These are phyloP conservation scores for Chamaea fasciata DNA, from an alignment of 2,113 vertebrate species.

Conservation along the genomic window DNA sequence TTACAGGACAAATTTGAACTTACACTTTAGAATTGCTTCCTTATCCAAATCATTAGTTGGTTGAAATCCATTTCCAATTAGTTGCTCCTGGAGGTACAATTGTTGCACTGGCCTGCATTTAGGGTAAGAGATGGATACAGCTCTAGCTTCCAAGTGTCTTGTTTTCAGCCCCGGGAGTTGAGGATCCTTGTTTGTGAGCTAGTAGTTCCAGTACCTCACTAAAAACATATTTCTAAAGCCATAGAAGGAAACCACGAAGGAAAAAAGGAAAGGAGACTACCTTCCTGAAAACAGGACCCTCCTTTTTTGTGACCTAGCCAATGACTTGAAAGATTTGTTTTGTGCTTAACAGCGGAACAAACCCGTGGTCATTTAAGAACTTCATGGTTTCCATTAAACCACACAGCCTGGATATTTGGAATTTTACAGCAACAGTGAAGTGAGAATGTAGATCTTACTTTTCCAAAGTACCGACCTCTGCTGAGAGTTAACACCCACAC, in stretches of 20 bases:
- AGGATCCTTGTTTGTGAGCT: slow-evolving; percentile 31
- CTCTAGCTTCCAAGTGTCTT: slow-evolving; percentile 27
- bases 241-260: slow-evolving; percentile 48
- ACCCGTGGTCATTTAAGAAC: slow-evolving; percentile 20
- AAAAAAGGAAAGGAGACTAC: not conserved
- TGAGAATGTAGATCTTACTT: slow-evolving; percentile 5
- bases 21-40: not conserved
- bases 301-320: slow-evolving; percentile 28
- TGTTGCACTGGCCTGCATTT: not conserved
- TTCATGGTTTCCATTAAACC: slow-evolving; percentile 56
- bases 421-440: slow-evolving; percentile 43
- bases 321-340: slow-evolving; percentile 34
- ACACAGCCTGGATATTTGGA: slow-evolving; percentile 2
- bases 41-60: not conserved
- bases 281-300: slow-evolving; percentile 45
- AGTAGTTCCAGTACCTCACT: slow-evolving; percentile 42
- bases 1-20: not conserved
- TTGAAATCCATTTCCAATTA: slow-evolving; percentile 9
- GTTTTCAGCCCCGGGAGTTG: slow-evolving; percentile 42
- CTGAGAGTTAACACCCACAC: slow-evolving; percentile 23
- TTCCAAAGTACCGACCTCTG: not conserved
- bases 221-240: slow-evolving; percentile 49
- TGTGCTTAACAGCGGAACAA: slow-evolving; percentile 29
- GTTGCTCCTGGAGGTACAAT: not conserved
- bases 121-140: not conserved